These are phyloP conservation scores for Rhea pennata DNA, from an alignment of 2,113 vertebrate species.

Conservation along the genomic window DNA sequence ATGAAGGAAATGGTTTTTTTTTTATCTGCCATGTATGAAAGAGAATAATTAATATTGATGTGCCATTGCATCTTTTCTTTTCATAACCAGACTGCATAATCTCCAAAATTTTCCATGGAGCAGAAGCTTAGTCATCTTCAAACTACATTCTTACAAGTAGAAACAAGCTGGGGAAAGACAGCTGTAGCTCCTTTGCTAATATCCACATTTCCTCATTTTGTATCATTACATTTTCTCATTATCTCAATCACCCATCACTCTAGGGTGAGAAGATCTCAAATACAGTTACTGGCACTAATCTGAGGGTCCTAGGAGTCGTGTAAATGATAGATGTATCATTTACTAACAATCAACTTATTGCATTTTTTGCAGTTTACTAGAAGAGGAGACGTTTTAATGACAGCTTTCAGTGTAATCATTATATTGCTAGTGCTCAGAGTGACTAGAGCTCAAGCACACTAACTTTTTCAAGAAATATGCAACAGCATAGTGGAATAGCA, in stretches of 20 bases:
- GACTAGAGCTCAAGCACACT: neutral
- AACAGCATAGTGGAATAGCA: neutral
- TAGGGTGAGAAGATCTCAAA: neutral
- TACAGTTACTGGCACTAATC: neutral
- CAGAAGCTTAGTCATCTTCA: neutral
- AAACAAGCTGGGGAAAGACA: neutral
- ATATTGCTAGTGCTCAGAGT: neutral
- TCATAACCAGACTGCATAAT: neutral
- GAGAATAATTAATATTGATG: neutral
- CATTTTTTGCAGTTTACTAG: neutral
- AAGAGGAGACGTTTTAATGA: neutral
- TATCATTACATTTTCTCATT: neutral
- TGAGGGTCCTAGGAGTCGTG: neutral
- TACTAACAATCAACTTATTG: neutral
- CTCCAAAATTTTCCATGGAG: neutral
- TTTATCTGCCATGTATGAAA: neutral
- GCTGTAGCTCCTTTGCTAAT: neutral
- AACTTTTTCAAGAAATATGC: neutral
- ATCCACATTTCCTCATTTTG: neutral
- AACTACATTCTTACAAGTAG: neutral
- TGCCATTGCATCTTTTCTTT: neutral
- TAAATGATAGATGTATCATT: too few relatives aligned
- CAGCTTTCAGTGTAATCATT: neutral
- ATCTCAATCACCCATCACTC: neutral
- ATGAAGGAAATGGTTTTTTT: neutral